A percentile compares a stretch with the other conserved stretches of the same genome.
These are phyloP conservation scores for Allolobophora icterica DNA, from an alignment of 2,888 invertebrate species.

Conservation along the genomic window DNA sequence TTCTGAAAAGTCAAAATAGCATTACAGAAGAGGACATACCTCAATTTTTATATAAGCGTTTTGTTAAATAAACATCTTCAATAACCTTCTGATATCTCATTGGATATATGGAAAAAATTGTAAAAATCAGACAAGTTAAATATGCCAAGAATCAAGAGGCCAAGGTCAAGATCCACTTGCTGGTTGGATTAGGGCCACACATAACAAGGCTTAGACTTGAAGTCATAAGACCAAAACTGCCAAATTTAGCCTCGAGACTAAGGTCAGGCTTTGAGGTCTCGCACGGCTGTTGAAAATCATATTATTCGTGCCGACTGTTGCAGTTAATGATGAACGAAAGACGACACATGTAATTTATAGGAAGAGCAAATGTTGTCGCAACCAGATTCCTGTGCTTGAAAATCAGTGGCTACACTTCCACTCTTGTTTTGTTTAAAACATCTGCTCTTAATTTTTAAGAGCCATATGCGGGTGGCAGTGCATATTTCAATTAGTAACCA, in stretches of 20 bases:
- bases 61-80: no score
- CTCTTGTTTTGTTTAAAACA: not conserved
- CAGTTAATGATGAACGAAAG: not conserved
- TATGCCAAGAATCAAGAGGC: no score
- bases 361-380: not conserved
- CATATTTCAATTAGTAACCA: not conserved
- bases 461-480: not conserved
- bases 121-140: no score
- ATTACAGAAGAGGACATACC: no score
- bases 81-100: no score
- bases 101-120: no score
- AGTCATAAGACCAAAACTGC: not conserved
- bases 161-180: no score
- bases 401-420: not conserved
- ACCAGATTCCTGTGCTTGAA: not conserved
- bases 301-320: not conserved
- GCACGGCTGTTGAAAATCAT: not conserved
- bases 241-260: not conserved
- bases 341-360: not conserved
- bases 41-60: no score
- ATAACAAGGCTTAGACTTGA: not conserved
- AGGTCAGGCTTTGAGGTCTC: not conserved
- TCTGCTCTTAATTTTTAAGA: not conserved
- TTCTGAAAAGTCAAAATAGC: no score
- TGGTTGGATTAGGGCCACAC: no score